Base-by-base conservation (phyloP, 2,888 invertebrate species). In the Sepiola atlantica region DNA sequence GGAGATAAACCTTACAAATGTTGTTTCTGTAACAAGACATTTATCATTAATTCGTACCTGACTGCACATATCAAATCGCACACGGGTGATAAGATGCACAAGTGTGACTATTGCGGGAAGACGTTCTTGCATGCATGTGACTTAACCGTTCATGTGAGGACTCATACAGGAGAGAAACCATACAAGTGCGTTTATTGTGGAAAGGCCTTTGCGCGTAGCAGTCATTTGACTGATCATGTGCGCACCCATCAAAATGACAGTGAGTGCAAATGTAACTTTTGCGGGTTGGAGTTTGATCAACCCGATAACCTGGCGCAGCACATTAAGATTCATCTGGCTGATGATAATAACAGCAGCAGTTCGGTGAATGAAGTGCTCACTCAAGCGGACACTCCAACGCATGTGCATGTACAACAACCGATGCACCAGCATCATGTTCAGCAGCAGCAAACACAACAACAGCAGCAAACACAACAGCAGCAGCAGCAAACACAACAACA, bases 51-150 rank as follows among this genome's bases (percentile, higher is more conserved):
- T 35, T 92, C 92, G 8, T 55, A 92, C 28, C 92, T 92, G n/a
- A 92, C 92, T 92, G 92, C 92, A 92, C 92, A 92, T 28, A 92
- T 92, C 32, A 92, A 92, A n/a, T 92, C 92, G 54, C 92, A 92
- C 45, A 92, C 92, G 28, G 55, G 54, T 10, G 92, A 92, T 10
- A 92, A 92, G 45, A 16, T 92, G 55, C 92, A 92, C 92, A 92
- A 92, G 54, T 92, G 92, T 54, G 92, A 92, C 92, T 92, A 92
- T 55, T 92, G 92, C 18, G 92, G 92, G 16, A 92, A 92, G 35
- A 92, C 92, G 21, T 92, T 92, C 55, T 55, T 92, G 92, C 92
- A 92, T 92, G 92, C 92, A n/a, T 92, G 92, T n/a, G 92, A 92
- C 92, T n/a, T 92, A 28, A 92, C 92, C 10, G 92, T 92, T 14